A percentile compares a stretch with the other conserved stretches of the same genome.
Evolutionary conservation across 2,113 vertebrate species (phyloP).

Genomic region (Amphiprion percula): DNA sequence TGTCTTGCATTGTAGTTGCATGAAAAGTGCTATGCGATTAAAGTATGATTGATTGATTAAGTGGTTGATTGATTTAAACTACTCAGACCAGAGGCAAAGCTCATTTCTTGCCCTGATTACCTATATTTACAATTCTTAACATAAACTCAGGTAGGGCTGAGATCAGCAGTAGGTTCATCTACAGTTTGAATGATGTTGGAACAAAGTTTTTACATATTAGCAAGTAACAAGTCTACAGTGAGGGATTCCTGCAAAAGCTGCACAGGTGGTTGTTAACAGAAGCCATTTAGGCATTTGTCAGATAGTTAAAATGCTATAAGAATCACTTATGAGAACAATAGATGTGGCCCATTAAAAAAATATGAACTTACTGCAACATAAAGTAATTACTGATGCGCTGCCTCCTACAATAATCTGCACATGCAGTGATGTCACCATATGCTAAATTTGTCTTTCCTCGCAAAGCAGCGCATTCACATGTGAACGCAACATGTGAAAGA

Average conservation of each 20-base stretch:
- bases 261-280: not conserved
- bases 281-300: not conserved
- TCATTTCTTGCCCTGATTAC: constrained; percentile 4
- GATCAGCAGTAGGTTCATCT: not conserved
- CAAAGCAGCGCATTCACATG: constrained; percentile 22
- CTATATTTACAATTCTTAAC: constrained; percentile 3
- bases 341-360: not conserved
- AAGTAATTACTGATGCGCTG: not conserved
- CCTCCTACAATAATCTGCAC: not conserved
- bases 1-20: too few relatives aligned
- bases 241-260: not conserved
- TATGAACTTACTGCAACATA: not conserved
- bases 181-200: not conserved
- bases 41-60: too few relatives aligned
- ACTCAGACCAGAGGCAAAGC: constrained; percentile 11
- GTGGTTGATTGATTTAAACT: not conserved
- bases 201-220: not conserved
- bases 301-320: not conserved
- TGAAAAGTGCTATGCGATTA: too few relatives aligned
- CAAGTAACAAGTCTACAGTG: not conserved
- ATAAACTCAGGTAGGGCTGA: constrained; percentile 4
- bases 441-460: constrained; percentile 1
- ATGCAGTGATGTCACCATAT: not conserved
- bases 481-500: constrained; percentile 20
- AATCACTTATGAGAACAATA: constrained; percentile 19